Evolutionary conservation across 37 sponge, comb jelly and placozoan genomes (phyloP), one percentile per base, ranked within the genome.

Genomic region (Diacarnus erythraeanus): DNA sequence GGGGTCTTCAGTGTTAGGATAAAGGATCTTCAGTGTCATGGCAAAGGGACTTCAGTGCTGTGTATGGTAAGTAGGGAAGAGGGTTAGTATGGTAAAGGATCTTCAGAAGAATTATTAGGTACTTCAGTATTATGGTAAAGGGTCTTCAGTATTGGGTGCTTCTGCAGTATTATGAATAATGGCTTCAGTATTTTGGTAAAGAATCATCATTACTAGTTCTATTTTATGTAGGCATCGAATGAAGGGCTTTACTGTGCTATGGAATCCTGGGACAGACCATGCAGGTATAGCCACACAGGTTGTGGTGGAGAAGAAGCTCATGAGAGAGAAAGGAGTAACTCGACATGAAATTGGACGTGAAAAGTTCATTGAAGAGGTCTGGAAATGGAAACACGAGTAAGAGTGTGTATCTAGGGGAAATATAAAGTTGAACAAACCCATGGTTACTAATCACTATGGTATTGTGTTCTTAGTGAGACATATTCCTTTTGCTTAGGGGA

Each of bases 201-300:
- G 12, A 12, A 12, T 47, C 51, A 47, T 12, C 51, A 47, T 12
- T 47, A 12, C 6, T 47, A 6, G 12, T 47, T 47, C 10, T 47
- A 0, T 18, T 8, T 40, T 44, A 21, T 40, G 9, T 43, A 94
- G 94, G 94, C 90, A 97, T 78, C 77, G 99, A 0, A 91, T 91
- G 90, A 82, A 77, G 31, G 99, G 99, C 2, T 83, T 82, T 47
- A 93, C 88, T 21, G 92, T 89, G 4, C 80, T 98, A 39, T 96
- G 94, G 96, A 93, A 93, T 75, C 99, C 99, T 1, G 99, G 99
- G n/a, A 90, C 93, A 75, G 99, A 98, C 72, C 99, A 98, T 60
- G 99, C 99, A 22, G 99, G 99, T 12, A 98, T 98, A 39, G 99
- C 99, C 43, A 98, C 99, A 29, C 99, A 98, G 82, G 99, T 98